Evolutionary conservation across 1,140 invertebrate species (phyloP).

Genomic region (Procambarus virginalis): DNA sequence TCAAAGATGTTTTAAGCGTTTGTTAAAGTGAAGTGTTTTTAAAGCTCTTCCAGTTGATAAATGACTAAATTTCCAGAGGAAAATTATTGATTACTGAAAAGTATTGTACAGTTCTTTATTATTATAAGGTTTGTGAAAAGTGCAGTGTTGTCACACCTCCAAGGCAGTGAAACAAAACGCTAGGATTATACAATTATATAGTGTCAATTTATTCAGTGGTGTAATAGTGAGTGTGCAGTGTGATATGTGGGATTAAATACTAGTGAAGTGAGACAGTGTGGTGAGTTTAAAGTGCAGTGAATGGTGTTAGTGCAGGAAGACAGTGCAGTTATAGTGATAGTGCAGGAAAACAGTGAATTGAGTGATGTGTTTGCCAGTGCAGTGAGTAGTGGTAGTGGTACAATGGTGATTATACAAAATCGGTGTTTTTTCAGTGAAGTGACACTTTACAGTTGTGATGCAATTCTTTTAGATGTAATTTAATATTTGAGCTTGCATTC

Average conservation of each 20-base stretch:
- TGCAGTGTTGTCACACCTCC: slow-evolving; percentile 1
- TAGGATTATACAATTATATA: not conserved
- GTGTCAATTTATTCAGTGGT: slow-evolving; percentile 4
- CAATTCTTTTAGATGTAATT: not conserved
- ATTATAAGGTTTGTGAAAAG: slow-evolving; percentile 18
- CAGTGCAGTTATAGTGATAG: slow-evolving; percentile 40
- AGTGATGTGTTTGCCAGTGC: not conserved
- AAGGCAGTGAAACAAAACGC: not conserved
- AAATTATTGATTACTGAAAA: slow-evolving; percentile 5
- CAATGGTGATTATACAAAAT: not conserved
- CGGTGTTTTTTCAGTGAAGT: not conserved
- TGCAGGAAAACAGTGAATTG: not conserved
- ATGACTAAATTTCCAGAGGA: slow-evolving; percentile 29
- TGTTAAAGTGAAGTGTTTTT: slow-evolving; percentile 31
- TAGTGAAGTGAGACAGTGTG: slow-evolving; percentile 31
- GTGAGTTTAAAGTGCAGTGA: slow-evolving; percentile 42
- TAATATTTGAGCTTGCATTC: not conserved
- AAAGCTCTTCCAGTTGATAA: slow-evolving; percentile 41
- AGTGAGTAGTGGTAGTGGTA: not conserved
- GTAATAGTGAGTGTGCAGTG: slow-evolving; percentile 21
- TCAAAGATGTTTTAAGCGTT: slow-evolving; percentile 1
- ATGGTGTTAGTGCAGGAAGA: slow-evolving; percentile 14
- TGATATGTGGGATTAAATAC: slow-evolving; percentile 12
- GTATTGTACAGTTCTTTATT: slow-evolving; percentile 2
- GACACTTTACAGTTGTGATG: not conserved